Conservation (phyloP, 1,140 invertebrate genomes). For the Brevipalpus yothersi region DNA sequence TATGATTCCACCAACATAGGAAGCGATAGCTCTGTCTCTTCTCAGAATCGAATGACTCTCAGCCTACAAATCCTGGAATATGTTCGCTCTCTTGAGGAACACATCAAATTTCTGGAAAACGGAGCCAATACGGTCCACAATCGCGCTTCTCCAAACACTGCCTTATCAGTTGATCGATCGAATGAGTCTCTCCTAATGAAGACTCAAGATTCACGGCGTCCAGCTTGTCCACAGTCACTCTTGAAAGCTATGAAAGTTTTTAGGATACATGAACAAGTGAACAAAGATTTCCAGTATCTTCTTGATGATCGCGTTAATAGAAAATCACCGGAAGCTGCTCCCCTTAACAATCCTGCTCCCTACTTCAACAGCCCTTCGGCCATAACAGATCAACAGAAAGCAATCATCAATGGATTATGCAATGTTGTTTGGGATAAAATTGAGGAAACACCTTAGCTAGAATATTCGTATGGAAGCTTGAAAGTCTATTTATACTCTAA, state of each 20-base stretch:
- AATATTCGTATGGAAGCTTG: too few relatives aligned
- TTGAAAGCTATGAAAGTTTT: not conserved
- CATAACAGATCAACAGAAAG: not conserved
- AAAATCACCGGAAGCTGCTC: not conserved
- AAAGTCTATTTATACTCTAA: too few relatives aligned
- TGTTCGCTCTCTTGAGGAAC: constrained; percentile 54
- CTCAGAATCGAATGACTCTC: constrained; percentile 7
- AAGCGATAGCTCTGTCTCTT: not conserved
- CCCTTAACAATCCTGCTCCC: not conserved
- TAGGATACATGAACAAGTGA: not conserved
- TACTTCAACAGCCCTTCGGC: not conserved
- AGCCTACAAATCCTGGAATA: constrained; percentile 54
- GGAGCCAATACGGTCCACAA: constrained; percentile 18
- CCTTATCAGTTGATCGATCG: too few relatives aligned
- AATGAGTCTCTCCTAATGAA: too few relatives aligned
- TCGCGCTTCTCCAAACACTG: not conserved
- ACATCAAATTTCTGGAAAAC: constrained; percentile 57
- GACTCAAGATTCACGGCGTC: not conserved
- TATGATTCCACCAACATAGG: too few relatives aligned
- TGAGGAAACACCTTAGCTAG: not conserved
- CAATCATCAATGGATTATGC: not conserved
- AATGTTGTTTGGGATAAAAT: constrained; percentile 1
- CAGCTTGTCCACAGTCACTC: not conserved
- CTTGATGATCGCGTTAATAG: not conserved
- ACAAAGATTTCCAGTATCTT: not conserved